A percentile compares a stretch with the other conserved stretches of the same genome.
Conservation (phyloP, 2,113 vertebrate species). For the Rhodinocichla rosea region DNA sequence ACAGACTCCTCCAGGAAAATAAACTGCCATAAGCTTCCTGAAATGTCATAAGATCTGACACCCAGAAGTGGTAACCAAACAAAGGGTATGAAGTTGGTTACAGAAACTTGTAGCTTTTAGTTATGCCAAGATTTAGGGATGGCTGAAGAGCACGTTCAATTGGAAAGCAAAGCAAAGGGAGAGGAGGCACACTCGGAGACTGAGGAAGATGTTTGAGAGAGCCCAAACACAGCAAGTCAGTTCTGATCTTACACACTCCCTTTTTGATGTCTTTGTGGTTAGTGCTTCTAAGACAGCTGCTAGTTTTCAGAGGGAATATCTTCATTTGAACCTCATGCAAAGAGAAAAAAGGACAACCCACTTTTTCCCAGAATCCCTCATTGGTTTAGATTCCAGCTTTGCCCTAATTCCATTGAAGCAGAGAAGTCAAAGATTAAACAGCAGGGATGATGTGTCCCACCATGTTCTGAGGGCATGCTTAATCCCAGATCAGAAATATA, state of each 20-base stretch:
- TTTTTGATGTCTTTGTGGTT: background rate
- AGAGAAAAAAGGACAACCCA: background rate
- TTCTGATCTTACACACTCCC: accelerated
- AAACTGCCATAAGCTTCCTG: background rate
- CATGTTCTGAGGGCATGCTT: background rate
- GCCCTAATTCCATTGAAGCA: background rate
- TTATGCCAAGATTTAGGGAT: background rate
- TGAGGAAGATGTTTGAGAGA: accelerated
- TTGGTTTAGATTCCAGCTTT: background rate
- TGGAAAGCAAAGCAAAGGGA: background rate
- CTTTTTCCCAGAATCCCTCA: background rate
- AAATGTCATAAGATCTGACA: background rate
- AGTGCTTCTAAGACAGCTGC: background rate
- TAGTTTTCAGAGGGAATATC: background rate
- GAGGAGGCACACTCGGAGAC: accelerated
- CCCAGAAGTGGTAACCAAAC: background rate
- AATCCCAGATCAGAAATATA: background rate
- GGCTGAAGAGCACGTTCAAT: background rate
- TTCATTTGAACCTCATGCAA: background rate
- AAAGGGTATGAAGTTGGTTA: background rate
- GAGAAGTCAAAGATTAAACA: background rate
- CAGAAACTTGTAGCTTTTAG: background rate
- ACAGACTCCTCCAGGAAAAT: background rate
- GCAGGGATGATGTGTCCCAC: background rate
- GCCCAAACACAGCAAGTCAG: background rate